A percentile compares a stretch with the other conserved stretches of the same genome.
These are phyloP conservation scores for Volucella inanis DNA, from an alignment of 2,888 invertebrate species.

Conservation along the genomic window DNA sequence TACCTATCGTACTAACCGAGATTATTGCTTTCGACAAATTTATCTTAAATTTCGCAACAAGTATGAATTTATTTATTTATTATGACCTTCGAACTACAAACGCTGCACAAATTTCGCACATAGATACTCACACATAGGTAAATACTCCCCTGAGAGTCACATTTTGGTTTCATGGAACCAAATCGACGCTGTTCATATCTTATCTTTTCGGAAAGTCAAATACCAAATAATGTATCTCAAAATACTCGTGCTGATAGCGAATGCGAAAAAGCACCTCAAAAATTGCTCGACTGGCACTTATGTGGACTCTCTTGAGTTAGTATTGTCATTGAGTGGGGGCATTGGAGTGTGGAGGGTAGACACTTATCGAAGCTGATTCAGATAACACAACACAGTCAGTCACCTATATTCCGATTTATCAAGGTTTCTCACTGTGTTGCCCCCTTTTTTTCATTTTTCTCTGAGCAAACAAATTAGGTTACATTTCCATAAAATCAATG, in stretches of 20 bases:
- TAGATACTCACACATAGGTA: too few relatives aligned
- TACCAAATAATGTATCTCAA: slow-evolving; percentile 6
- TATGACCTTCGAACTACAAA: too few relatives aligned
- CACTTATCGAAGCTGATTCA: slow-evolving; percentile 19
- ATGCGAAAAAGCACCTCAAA: slow-evolving; percentile 17
- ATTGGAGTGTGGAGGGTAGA: not conserved
- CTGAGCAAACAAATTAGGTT: slow-evolving; percentile 28
- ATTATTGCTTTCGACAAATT: too few relatives aligned
- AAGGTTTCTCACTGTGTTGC: slow-evolving; percentile 8
- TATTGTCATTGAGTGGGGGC: slow-evolving; percentile 24
- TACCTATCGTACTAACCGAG: too few relatives aligned
- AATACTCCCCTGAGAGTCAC: not conserved
- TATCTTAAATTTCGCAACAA: too few relatives aligned
- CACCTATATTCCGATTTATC: slow-evolving; percentile 37
- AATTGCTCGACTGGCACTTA: slow-evolving; percentile 4
- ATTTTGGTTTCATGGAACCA: not conserved
- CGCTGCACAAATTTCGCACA: too few relatives aligned
- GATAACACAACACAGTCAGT: slow-evolving; percentile 28
- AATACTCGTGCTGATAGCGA: slow-evolving; percentile 9
- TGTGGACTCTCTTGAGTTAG: not conserved
- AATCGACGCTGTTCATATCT: slow-evolving; percentile 1
- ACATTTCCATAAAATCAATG: slow-evolving; percentile 4
- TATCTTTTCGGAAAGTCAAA: slow-evolving; percentile 8
- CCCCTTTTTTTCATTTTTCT: slow-evolving; percentile 3
- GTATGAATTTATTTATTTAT: too few relatives aligned